phyloP scores from a whole-genome alignment of 2,113 vertebrate species.

The Cyanoderma ruficeps region DNA sequence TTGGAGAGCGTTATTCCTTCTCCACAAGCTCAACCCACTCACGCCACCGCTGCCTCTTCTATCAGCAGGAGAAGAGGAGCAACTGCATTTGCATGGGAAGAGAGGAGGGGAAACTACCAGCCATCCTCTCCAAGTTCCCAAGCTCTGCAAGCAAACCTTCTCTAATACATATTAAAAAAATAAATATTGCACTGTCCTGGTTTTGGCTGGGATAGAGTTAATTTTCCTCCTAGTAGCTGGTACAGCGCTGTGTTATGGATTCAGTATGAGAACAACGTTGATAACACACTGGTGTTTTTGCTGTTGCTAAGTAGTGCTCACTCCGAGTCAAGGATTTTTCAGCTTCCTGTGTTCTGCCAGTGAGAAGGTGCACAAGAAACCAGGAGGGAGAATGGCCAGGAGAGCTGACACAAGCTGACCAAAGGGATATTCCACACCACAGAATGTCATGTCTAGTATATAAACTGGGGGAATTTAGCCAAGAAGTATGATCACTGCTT shows the following conservation, averaged over 20 bases:
- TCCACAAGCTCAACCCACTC: background rate
- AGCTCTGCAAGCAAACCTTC: background rate
- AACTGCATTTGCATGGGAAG: background rate
- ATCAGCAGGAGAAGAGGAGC: background rate
- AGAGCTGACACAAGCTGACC: background rate
- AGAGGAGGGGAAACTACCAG: background rate
- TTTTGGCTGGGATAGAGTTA: background rate
- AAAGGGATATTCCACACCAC: background rate
- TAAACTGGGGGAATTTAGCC: background rate
- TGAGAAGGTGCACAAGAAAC: background rate
- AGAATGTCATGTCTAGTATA: background rate
- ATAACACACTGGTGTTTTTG: slow-evolving; percentile 19
- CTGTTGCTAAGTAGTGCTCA: slow-evolving; percentile 31
- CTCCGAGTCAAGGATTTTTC: slow-evolving; percentile 17
- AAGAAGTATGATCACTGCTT: background rate
- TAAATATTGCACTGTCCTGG: background rate
- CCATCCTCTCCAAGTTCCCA: background rate
- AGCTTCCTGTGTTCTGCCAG: background rate
- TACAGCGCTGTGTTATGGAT: background rate
- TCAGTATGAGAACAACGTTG: background rate
- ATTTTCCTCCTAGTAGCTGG: background rate
- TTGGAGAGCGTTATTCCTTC: background rate
- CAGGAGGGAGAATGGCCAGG: background rate
- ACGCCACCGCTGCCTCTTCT: background rate
- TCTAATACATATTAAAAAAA: background rate